Evolutionary conservation across 2,888 invertebrate species (phyloP).

Genomic region (Nasonovia ribisnigri): DNA sequence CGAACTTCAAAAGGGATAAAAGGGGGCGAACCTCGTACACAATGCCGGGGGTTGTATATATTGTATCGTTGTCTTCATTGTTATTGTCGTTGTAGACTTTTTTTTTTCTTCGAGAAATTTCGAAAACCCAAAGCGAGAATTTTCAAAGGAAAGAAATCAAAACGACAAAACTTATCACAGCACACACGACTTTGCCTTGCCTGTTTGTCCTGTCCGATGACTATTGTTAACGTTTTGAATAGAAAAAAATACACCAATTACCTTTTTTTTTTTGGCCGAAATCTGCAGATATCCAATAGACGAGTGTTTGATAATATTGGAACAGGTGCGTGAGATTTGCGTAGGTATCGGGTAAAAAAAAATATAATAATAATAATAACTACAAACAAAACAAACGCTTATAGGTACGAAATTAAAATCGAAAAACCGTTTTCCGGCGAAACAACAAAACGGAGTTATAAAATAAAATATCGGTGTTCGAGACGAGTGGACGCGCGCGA

Average conservation of each 20-base stretch:
- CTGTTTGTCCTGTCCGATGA: neutral
- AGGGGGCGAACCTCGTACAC: neutral
- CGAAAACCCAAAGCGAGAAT: neutral
- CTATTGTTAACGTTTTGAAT: neutral
- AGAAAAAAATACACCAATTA: neutral
- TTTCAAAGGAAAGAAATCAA: neutral
- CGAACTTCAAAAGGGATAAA: constrained; percentile 17
- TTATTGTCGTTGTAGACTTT: neutral
- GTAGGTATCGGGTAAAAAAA: neutral
- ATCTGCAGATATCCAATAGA: neutral
- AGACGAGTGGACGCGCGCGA: constrained; percentile 27
- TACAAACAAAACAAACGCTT: neutral
- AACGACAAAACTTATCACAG: neutral
- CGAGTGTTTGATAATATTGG: neutral
- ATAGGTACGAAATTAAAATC: neutral
- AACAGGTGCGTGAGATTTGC: neutral
- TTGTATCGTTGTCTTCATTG: neutral
- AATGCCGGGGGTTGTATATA: neutral
- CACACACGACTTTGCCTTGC: neutral
- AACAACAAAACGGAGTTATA: neutral
- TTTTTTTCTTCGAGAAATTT: neutral
- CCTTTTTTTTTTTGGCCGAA: neutral
- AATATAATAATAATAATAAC: neutral
- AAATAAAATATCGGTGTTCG: neutral
- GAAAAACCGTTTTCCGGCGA: neutral